Conservation (phyloP, 92 coral and sea anemone genomes). For the Chrysogorgia sp. region DNA sequence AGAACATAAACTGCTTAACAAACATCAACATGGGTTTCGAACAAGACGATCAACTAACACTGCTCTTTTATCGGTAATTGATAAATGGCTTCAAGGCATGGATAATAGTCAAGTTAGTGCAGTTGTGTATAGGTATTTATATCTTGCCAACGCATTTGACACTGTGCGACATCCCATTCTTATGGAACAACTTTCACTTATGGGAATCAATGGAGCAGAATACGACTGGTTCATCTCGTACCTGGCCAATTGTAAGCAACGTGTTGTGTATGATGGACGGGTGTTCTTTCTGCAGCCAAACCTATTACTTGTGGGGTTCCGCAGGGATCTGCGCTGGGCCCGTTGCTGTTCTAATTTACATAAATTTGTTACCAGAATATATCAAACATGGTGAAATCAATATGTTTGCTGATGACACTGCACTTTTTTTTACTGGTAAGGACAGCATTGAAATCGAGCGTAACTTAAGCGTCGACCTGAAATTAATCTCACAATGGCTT, state of each 20-base stretch:
- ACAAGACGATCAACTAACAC: too few relatives aligned
- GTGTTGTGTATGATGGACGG: conserved; percentile 34
- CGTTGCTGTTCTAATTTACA: conserved; percentile 6
- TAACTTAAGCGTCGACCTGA: conserved; percentile 7
- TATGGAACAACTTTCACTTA: conserved; percentile 16
- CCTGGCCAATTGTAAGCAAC: conserved; percentile 30
- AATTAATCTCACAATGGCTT: conserved; percentile 33
- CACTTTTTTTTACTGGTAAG: conserved; percentile 28
- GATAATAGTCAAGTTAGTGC: too few relatives aligned
- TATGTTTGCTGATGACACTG: conserved; percentile 18
- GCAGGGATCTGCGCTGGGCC: too few relatives aligned
- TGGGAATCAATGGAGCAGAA: conserved; percentile 23
- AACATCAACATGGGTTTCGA: too few relatives aligned
- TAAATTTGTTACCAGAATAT: not conserved
- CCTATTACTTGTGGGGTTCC: too few relatives aligned
- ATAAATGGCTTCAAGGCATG: too few relatives aligned
- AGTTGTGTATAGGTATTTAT: too few relatives aligned
- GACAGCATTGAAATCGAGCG: not conserved
- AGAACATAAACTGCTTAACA: too few relatives aligned
- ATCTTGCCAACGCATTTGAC: too few relatives aligned
- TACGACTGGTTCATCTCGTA: too few relatives aligned
- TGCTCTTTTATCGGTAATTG: too few relatives aligned
- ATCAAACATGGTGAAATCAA: conserved; percentile 10
- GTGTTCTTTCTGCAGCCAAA: conserved; percentile 18
- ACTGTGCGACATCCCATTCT: conserved; percentile 2